Evolutionary conservation across 2,113 vertebrate species (phyloP).

Genomic region (Zapornia atra): DNA sequence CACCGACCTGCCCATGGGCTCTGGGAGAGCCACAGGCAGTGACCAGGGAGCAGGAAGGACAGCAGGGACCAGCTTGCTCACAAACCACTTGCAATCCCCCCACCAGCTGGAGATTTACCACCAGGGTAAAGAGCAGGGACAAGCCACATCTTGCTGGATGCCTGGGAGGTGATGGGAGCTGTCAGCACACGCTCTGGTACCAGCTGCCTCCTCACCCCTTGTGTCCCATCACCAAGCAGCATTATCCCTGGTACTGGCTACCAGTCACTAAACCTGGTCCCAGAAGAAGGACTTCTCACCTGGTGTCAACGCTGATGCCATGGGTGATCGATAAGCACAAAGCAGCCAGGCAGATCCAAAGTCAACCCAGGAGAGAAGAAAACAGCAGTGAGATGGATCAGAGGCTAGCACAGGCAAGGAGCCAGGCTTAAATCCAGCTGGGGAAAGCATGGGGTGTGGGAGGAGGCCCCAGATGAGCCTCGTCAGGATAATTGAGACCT

Average conservation of each 20-base stretch:
- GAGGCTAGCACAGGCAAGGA: rapidly evolving
- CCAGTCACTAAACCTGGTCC: not conserved
- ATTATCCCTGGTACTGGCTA: not conserved
- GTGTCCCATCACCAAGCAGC: not conserved
- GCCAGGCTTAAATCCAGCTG: not conserved
- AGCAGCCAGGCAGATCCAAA: not conserved
- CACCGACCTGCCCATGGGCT: not conserved
- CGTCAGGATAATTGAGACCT: not conserved
- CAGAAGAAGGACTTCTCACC: not conserved
- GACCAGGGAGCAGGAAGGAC: not conserved
- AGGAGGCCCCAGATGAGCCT: not conserved
- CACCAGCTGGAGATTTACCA: not conserved
- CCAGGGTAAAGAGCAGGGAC: not conserved
- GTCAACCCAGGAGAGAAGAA: not conserved
- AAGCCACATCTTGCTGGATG: not conserved
- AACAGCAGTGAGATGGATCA: rapidly evolving
- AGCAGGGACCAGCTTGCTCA: not conserved
- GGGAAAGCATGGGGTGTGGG: not conserved
- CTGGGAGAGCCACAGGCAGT: not conserved
- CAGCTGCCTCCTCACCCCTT: not conserved
- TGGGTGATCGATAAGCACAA: not conserved
- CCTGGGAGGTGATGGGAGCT: not conserved
- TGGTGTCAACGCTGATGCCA: not conserved
- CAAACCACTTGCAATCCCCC: not conserved
- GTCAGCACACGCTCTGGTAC: not conserved